A percentile compares a stretch with the other conserved stretches of the same genome.
Evolutionary conservation across 2,797 vertebrate species (phyloP).

Genomic region (Odontamblyopus lacepedii): DNA sequence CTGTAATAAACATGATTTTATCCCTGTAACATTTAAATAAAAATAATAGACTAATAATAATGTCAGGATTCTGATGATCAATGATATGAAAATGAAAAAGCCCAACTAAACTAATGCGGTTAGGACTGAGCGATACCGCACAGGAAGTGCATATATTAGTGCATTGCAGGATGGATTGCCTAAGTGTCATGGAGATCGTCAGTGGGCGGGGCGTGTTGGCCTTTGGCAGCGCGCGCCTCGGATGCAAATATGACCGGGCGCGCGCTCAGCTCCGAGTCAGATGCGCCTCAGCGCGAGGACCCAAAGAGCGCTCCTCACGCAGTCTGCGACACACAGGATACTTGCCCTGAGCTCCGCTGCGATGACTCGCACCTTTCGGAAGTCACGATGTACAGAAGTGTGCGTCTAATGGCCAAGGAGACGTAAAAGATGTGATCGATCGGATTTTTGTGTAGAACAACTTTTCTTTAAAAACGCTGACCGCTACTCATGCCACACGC

Average conservation of each 20-base stretch:
- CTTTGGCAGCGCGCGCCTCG: conserved; percentile 76
- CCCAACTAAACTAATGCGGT: no score
- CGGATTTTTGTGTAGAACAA: background rate
- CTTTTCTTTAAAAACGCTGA: background rate
- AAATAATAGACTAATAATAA: background rate
- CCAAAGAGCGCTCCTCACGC: conserved; percentile 63
- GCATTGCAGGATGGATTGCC: background rate
- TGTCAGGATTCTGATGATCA: background rate
- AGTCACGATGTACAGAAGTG: background rate
- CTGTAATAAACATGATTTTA: no score
- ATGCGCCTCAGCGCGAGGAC: conserved; percentile 72
- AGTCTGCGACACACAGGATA: conserved; percentile 20
- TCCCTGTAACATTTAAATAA: background rate
- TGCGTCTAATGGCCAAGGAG: background rate
- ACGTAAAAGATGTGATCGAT: conserved; percentile 1
- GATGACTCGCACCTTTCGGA: background rate
- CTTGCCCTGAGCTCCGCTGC: background rate
- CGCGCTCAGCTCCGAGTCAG: conserved; percentile 69
- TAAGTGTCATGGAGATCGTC: conserved; percentile 33
- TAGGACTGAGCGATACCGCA: no score
- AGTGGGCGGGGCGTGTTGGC: conserved; percentile 79
- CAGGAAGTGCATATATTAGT: background rate
- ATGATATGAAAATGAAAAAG: background rate
- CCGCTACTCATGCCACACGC: background rate
- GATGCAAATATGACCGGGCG: conserved; percentile 75